Conservation (phyloP, 2,113 vertebrate genomes). For the Galbula dea region DNA sequence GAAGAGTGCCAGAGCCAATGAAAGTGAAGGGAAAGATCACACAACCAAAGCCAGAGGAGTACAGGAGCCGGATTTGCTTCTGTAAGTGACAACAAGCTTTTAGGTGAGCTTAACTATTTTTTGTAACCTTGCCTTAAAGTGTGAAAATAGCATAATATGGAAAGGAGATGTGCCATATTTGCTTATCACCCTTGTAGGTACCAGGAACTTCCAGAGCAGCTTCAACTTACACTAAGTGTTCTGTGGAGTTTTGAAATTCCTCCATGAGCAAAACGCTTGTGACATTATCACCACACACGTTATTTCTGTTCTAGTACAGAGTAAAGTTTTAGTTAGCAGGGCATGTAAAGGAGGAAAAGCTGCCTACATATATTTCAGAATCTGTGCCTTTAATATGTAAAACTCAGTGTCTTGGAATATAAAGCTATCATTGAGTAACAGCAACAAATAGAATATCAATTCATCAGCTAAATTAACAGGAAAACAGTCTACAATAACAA, state of each 20-base stretch:
- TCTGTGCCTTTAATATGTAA: neutral
- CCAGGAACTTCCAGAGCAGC: constrained; percentile 42
- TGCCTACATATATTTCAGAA: neutral
- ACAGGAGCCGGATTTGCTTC: neutral
- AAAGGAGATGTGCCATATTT: constrained; percentile 30
- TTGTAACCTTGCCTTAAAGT: constrained; percentile 25
- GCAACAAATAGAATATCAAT: neutral
- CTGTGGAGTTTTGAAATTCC: constrained; percentile 7
- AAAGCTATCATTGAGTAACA: neutral
- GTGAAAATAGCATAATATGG: constrained; percentile 38
- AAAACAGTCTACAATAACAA: neutral
- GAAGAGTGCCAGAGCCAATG: neutral
- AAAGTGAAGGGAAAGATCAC: neutral
- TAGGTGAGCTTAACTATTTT: neutral
- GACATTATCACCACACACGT: neutral
- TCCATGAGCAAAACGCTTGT: constrained; percentile 26
- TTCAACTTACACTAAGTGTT: constrained; percentile 30
- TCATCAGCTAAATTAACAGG: neutral
- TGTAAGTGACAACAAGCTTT: constrained; percentile 1
- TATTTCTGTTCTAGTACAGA: neutral
- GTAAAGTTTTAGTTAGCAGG: neutral
- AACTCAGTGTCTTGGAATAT: neutral
- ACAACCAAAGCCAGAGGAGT: neutral
- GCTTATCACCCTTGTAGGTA: neutral
- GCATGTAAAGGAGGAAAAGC: neutral